Conservation (phyloP, 2,797 vertebrate species). For the Bradypodion ventrale region DNA sequence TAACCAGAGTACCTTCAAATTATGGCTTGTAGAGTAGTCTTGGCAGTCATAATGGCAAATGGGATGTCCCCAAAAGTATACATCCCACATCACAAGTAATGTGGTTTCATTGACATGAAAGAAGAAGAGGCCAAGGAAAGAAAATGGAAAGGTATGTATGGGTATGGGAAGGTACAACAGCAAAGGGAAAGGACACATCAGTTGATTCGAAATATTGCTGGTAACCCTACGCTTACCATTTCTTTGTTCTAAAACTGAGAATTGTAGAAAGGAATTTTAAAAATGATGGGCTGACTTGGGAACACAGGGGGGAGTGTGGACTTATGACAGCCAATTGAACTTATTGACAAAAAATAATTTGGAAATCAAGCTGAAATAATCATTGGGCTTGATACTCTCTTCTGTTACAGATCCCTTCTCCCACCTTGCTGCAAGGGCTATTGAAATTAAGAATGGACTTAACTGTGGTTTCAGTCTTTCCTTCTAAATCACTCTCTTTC, state of each 20-base stretch:
- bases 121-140: not conserved
- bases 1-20: conserved; percentile 5
- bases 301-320: not conserved
- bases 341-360: not conserved
- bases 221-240: not conserved
- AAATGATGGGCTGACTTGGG: not conserved
- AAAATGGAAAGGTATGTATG: not conserved
- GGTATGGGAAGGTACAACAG: not conserved
- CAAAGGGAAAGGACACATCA: not conserved
- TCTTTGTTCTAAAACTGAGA: not conserved
- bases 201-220: not conserved
- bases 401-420: not conserved
- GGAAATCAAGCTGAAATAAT: not conserved
- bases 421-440: no score
- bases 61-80: not conserved
- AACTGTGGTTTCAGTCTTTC: not conserved
- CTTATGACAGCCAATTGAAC: not conserved
- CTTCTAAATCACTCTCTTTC: not conserved
- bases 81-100: not conserved
- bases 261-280: not conserved
- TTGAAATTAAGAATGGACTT: not conserved
- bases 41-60: conserved; percentile 29
- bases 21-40: not conserved
- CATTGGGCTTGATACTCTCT: not conserved
- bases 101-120: not conserved